These are phyloP conservation scores for Pocota personata DNA, from an alignment of 2,888 invertebrate genomes.

Conservation along the genomic window DNA sequence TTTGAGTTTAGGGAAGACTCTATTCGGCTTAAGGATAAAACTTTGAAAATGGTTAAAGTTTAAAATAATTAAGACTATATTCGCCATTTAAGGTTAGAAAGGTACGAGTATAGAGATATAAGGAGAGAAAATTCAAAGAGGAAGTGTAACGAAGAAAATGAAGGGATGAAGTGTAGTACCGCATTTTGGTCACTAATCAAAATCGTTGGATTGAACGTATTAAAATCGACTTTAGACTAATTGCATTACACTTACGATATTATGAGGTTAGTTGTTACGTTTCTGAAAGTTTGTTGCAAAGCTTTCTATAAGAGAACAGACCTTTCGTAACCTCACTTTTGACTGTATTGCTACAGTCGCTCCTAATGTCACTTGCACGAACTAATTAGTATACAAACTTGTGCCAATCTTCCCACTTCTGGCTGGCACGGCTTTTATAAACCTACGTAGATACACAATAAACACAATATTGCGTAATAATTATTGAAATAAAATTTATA, in stretches of 20 bases:
- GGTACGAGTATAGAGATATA: neutral
- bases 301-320: too few relatives aligned
- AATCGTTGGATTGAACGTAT: neutral
- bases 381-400: too few relatives aligned
- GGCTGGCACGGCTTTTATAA: too few relatives aligned
- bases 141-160: neutral
- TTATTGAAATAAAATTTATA: too few relatives aligned
- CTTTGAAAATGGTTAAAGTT: constrained; percentile 43
- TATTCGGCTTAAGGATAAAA: constrained; percentile 21
- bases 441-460: too few relatives aligned
- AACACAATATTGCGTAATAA: too few relatives aligned
- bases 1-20: constrained; percentile 11
- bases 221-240: neutral
- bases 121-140: neutral
- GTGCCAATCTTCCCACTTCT: too few relatives aligned
- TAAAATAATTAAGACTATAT: constrained; percentile 45
- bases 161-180: neutral
- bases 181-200: neutral
- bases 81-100: neutral
- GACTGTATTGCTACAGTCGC: too few relatives aligned
- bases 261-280: too few relatives aligned
- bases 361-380: too few relatives aligned
- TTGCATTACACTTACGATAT: neutral
- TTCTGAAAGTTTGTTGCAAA: too few relatives aligned
- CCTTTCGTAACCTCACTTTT: too few relatives aligned